Evolutionary conservation across 2,888 invertebrate species (phyloP).

Genomic region (Hypercompe scribonia): DNA sequence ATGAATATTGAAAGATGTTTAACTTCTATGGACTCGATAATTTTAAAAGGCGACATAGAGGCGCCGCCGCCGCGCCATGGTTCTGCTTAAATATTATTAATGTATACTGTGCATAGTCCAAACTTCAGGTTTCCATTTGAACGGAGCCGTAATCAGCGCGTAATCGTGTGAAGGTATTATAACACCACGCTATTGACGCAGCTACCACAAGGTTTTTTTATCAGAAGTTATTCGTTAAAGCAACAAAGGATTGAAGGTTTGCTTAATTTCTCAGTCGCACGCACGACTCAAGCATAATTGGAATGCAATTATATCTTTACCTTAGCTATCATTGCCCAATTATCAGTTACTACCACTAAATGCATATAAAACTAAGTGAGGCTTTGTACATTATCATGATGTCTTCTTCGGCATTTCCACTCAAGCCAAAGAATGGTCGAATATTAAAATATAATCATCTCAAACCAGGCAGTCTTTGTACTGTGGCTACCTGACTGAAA

Average conservation of each 20-base stretch:
- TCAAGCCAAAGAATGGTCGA: background rate
- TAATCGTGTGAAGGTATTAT: constrained; percentile 81
- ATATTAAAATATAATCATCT: too few relatives aligned
- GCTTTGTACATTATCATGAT: background rate
- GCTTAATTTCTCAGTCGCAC: constrained; percentile 83
- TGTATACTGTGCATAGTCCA: constrained; percentile 34
- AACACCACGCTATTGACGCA: constrained; percentile 72
- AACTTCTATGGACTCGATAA: constrained; percentile 37
- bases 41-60: constrained; percentile 43
- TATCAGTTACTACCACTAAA: constrained; percentile 40
- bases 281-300: constrained; percentile 74
- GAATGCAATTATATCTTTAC: constrained; percentile 73
- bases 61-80: constrained; percentile 36
- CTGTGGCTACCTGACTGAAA: too few relatives aligned
- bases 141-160: constrained; percentile 66
- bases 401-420: background rate
- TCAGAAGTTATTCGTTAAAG: constrained; percentile 74
- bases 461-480: too few relatives aligned
- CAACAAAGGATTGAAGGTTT: constrained; percentile 82
- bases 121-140: constrained; percentile 66
- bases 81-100: constrained; percentile 40
- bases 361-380: background rate
- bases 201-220: constrained; percentile 79
- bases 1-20: constrained; percentile 26
- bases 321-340: constrained; percentile 65